phyloP scores from a whole-genome alignment of 2,113 vertebrate species.

The Odontesthes bonariensis region DNA sequence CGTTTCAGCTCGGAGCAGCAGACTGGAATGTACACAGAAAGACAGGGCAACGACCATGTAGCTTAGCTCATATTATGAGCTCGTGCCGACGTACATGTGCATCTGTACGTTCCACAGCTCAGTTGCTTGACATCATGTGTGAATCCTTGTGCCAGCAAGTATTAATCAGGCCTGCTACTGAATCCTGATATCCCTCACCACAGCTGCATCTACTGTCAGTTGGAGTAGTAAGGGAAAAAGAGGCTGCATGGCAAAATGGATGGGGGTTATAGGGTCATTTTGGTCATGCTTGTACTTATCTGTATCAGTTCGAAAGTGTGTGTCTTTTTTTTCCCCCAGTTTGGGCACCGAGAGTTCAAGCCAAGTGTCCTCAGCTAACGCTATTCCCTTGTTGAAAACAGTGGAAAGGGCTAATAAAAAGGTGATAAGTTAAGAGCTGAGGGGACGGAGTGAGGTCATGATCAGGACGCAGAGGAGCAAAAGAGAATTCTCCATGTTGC shows the following conservation, averaged over 20 bases:
- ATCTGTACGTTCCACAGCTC: not conserved
- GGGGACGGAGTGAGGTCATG: slow-evolving; percentile 58
- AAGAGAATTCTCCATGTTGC: slow-evolving; percentile 23
- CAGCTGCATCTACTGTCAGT: slow-evolving; percentile 21
- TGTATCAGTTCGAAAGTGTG: slow-evolving; percentile 5
- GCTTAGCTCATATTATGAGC: not conserved
- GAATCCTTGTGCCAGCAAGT: not conserved
- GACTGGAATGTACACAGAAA: not conserved
- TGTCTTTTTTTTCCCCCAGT: not conserved
- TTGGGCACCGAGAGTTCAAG: slow-evolving; percentile 27
- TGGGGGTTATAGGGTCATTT: slow-evolving; percentile 50
- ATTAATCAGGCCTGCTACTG: slow-evolving; percentile 59
- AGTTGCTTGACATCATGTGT: not conserved
- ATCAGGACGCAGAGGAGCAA: slow-evolving; percentile 34
- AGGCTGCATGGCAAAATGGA: slow-evolving; percentile 23
- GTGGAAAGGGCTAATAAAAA: slow-evolving; percentile 24
- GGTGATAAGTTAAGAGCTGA: slow-evolving; percentile 40
- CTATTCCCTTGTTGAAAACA: not conserved
- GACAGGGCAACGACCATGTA: not conserved
- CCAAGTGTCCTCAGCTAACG: slow-evolving; percentile 16
- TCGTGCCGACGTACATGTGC: not conserved
- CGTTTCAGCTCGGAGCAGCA: not conserved
- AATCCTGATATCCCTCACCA: slow-evolving; percentile 61
- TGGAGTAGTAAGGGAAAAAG: not conserved
- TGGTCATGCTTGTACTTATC: slow-evolving; percentile 25